phyloP scores from a whole-genome alignment of 2,797 vertebrate species.

The Propithecus perrieri region DNA sequence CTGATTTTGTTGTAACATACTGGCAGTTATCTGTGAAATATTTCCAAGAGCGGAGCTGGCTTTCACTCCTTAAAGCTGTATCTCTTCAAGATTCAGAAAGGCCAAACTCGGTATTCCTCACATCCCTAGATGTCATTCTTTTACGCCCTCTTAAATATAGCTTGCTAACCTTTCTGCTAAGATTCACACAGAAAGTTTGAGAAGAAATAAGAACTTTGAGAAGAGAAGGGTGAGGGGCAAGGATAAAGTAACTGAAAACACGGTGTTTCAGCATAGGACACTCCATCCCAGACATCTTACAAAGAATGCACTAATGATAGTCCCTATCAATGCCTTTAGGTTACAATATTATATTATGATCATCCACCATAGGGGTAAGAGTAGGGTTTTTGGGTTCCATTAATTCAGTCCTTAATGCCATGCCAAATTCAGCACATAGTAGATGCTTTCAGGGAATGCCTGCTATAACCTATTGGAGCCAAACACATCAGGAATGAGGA shows the following conservation, averaged over 20 bases:
- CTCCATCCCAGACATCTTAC: background rate
- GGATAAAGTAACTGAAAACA: background rate
- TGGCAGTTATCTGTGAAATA: constrained; percentile 21
- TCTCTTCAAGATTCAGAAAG: constrained; percentile 4
- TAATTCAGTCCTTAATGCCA: background rate
- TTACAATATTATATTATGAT: background rate
- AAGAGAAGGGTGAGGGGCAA: background rate
- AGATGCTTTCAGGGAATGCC: background rate
- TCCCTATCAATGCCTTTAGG: background rate
- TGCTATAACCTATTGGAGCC: background rate
- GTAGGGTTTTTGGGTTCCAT: background rate
- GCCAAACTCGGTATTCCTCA: background rate
- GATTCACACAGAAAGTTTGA: background rate
- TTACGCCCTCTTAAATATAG: background rate
- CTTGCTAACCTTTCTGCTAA: background rate
- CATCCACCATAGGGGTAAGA: background rate
- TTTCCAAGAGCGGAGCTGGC: background rate
- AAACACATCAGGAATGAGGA: background rate
- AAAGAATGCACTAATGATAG: background rate
- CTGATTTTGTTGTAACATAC: background rate
- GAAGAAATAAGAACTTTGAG: background rate
- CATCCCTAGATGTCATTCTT: background rate
- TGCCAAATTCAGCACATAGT: background rate
- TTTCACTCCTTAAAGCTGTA: background rate
- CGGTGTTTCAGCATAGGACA: background rate